These are phyloP conservation scores for Callinectes sapidus DNA, from an alignment of 2,888 invertebrate species.

Conservation along the genomic window DNA sequence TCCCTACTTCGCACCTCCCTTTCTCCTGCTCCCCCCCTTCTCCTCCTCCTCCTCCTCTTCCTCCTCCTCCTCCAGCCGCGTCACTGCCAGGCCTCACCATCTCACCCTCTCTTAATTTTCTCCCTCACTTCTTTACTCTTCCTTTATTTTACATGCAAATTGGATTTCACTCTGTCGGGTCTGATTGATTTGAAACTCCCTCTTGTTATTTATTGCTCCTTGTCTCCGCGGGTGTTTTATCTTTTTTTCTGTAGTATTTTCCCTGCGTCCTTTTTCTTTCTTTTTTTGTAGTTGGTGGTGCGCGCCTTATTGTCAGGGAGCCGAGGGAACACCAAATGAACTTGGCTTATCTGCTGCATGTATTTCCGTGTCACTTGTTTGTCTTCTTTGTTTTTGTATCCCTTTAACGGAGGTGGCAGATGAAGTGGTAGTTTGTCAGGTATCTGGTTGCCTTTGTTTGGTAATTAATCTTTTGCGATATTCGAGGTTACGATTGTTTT, in stretches of 20 bases:
- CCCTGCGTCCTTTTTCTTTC: neutral
- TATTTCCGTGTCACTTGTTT: slow-evolving; percentile 4
- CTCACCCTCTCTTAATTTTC: slow-evolving; percentile 48
- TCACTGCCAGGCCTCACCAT: slow-evolving; percentile 35
- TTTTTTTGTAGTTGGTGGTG: neutral
- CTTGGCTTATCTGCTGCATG: neutral
- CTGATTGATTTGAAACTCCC: slow-evolving; percentile 45
- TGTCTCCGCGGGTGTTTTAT: slow-evolving; percentile 25
- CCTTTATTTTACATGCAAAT: slow-evolving; percentile 49
- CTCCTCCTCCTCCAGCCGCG: neutral
- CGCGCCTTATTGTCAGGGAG: neutral
- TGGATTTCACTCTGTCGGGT: slow-evolving; percentile 33
- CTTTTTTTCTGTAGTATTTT: neutral
- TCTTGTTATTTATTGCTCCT: slow-evolving; percentile 32
- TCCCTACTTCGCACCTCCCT: neutral
- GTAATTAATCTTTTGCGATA: no score
- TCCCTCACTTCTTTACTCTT: slow-evolving; percentile 46
- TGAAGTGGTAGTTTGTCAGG: neutral
- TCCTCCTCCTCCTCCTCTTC: slow-evolving; percentile 25
- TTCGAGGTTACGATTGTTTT: neutral
- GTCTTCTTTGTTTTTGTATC: neutral
- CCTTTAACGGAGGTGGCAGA: neutral
- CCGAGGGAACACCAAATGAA: slow-evolving; percentile 36
- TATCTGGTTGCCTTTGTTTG: neutral
- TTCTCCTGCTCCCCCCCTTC: neutral